A percentile compares a stretch with the other conserved stretches of the same genome.
Evolutionary conservation across 2,797 vertebrate species (phyloP).

Genomic region (Parotocinclus haroldoi): DNA sequence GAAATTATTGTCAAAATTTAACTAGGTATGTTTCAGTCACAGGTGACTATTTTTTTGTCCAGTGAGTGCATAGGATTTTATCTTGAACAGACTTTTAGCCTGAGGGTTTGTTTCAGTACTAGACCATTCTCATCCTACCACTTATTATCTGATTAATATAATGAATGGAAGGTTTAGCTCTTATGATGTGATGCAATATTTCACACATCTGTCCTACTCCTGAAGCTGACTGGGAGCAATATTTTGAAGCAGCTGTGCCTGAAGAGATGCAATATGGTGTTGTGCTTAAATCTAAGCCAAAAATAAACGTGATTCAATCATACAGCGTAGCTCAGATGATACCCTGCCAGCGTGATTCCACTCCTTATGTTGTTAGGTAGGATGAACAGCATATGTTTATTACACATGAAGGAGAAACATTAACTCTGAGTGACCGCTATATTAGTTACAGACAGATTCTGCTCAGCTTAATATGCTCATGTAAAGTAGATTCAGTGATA

Average conservation of each 20-base stretch:
- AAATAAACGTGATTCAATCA: not conserved
- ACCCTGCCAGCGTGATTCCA: not conserved
- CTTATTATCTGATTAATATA: not conserved
- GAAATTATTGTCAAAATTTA: no score
- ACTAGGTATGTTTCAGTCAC: no score
- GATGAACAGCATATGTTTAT: no score
- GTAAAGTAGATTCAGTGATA: not conserved
- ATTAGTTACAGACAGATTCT: not conserved
- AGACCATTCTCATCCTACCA: not conserved
- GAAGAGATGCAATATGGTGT: conserved; percentile 12
- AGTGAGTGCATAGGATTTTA: no score
- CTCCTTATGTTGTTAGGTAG: not conserved
- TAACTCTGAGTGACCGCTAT: no score
- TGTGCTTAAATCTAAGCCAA: not conserved
- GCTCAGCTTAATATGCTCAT: not conserved
- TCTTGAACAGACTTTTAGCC: no score
- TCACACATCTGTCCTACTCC: conserved; percentile 4
- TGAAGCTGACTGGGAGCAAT: conserved; percentile 4
- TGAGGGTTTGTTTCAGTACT: no score
- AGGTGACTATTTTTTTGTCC: no score
- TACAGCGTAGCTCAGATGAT: not conserved
- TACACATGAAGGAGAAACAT: no score
- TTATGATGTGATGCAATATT: conserved; percentile 1
- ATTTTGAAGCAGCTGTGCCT: conserved; percentile 16
- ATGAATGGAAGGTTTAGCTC: conserved; percentile 3